Conservation (phyloP, 2,113 vertebrate species). For the Halcyon malimbica region DNA sequence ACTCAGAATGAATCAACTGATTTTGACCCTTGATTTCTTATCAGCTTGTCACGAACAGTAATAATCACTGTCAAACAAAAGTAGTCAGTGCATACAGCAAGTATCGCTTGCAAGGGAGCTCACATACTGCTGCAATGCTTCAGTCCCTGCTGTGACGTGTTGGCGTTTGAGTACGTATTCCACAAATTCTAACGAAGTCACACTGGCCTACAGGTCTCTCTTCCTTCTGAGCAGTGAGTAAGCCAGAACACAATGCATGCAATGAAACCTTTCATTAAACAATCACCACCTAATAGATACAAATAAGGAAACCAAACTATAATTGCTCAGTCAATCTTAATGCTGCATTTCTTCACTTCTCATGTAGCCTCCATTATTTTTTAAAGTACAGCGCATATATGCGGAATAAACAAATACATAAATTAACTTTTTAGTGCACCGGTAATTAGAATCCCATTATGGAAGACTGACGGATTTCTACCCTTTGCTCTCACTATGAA, state of each 20-base stretch:
- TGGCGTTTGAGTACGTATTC: not conserved
- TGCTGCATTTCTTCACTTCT: not conserved
- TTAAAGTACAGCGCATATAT: not conserved
- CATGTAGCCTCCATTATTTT: not conserved
- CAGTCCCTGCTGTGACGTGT: no score
- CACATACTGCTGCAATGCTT: not conserved
- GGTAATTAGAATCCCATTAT: not conserved
- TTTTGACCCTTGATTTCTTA: not conserved
- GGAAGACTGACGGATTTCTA: not conserved
- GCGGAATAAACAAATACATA: not conserved
- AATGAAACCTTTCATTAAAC: not conserved
- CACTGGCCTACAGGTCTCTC: not conserved
- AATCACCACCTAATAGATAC: not conserved
- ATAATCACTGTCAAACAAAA: not conserved
- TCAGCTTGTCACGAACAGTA: not conserved
- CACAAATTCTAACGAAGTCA: not conserved
- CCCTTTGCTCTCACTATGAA: not conserved
- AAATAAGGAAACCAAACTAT: not conserved
- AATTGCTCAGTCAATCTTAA: not conserved
- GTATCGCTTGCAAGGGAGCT: not conserved
- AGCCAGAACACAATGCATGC: not conserved
- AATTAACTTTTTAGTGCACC: not conserved
- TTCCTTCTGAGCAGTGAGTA: not conserved
- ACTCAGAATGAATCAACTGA: not conserved
- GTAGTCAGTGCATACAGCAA: not conserved